Conservation (phyloP, 2,797 vertebrate genomes). For the Lepidocolaptes lacrymiger region DNA sequence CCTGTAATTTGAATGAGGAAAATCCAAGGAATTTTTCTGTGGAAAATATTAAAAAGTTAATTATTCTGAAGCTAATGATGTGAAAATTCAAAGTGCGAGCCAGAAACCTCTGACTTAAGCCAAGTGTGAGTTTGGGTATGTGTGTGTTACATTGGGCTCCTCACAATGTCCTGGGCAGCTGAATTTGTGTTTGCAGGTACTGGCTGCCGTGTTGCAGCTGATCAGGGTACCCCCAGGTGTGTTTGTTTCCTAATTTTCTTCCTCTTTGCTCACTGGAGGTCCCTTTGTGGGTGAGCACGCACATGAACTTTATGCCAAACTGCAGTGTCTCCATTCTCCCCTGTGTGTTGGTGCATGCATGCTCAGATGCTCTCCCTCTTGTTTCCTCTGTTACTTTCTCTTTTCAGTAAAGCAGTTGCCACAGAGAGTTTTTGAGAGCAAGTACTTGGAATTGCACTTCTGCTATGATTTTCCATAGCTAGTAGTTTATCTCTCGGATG, state of each 20-base stretch:
- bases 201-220: background rate
- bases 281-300: background rate
- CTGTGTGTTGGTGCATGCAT: rapidly evolving
- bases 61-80: background rate
- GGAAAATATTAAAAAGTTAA: background rate
- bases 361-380: background rate
- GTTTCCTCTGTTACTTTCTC: background rate
- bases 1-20: background rate
- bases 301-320: background rate
- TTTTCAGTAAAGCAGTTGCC: background rate
- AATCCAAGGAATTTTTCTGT: background rate
- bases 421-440: background rate
- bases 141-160: background rate
- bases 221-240: background rate
- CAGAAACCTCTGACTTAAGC: background rate
- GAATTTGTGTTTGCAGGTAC: background rate
- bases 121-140: background rate
- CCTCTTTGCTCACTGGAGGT: background rate
- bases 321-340: background rate
- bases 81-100: background rate
- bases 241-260: background rate
- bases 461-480: background rate
- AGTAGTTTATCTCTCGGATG: background rate
- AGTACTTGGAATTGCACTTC: background rate
- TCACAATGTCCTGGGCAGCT: background rate